phyloP scores from a whole-genome alignment of 2,888 invertebrate genomes.

The Temnothorax rugatulus region DNA sequence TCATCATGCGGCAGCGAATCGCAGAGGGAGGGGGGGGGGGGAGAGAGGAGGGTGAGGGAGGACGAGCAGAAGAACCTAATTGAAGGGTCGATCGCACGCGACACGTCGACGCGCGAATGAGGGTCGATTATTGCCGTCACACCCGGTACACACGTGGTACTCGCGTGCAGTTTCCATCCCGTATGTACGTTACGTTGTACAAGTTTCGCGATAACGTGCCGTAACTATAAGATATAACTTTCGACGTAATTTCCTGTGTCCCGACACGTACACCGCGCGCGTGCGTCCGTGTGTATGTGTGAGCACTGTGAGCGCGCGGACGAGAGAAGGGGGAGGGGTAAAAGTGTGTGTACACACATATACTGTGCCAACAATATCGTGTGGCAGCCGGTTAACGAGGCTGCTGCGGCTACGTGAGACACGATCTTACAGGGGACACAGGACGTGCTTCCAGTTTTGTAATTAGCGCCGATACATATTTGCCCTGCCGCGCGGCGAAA shows the following conservation, averaged over 20 bases:
- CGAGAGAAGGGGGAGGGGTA: too few species aligned
- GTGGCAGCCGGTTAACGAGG: slow-evolving; percentile 73
- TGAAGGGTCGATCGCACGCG: slow-evolving; percentile 18
- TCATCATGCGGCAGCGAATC: background rate
- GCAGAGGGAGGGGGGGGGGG: too few species aligned
- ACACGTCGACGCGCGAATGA: slow-evolving; percentile 21
- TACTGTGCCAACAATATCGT: slow-evolving; percentile 63
- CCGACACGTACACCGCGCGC: slow-evolving; percentile 16
- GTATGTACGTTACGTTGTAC: slow-evolving; percentile 49
- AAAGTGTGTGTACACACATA: slow-evolving; percentile 5
- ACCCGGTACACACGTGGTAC: slow-evolving; percentile 34
- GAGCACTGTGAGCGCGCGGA: background rate
- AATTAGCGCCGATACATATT: slow-evolving; percentile 66
- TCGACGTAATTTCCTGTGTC: slow-evolving; percentile 52
- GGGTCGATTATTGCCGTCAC: slow-evolving; percentile 29
- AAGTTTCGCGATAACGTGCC: slow-evolving; percentile 70
- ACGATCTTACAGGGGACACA: slow-evolving; percentile 68
- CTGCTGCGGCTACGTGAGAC: slow-evolving; percentile 72
- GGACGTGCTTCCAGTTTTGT: slow-evolving; percentile 68
- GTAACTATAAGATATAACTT: slow-evolving; percentile 68
- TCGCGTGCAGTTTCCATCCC: slow-evolving; percentile 43
- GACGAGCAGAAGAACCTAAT: background rate
- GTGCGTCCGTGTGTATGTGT: background rate
- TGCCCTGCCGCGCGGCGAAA: background rate
- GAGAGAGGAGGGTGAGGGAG: too few species aligned